Evolutionary conservation across 2,797 vertebrate genomes (phyloP), one percentile per base, ranked within the genome.

Genomic region (Halcyon smyrnensis): DNA sequence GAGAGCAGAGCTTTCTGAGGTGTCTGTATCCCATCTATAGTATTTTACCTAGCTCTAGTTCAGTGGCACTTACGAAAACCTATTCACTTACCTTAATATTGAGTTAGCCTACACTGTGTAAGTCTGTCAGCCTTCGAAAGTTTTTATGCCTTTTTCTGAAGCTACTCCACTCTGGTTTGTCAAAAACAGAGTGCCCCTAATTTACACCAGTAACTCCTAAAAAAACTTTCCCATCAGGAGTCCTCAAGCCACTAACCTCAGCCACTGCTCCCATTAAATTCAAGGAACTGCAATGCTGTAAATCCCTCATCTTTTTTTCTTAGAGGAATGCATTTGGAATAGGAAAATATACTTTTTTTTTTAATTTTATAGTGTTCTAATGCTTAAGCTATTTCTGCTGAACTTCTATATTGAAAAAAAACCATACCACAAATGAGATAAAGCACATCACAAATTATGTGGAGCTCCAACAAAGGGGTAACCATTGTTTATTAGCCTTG

Each of bases 1-100:
- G 43, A 45, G 24, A 60, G 18, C 39, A 54, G 64, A 92, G 69
- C 7, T 13, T 85, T 15, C 10, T 3, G 1, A 6, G 0, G 0
- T 1, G 1, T 63, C 11, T 34, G 4, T 34, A 39, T 90, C 57
- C 36, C 71, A 13, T 20, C 17, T 80, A 23, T 48, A 32, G 19
- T 39, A 24, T n/a, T 74, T 11, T 28, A 32, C 14, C 36, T 18
- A 11, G 84, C 36, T 56, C 15, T 39, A 34, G 36, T 46, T 85
- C 67, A 39, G 50, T 30, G 28, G 12, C 56, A 41, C 17, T 65
- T 75, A 3, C 0, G 14, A 84, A 84, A 80, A 39, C 7, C 0
- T 0, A 2, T 76, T 83, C 8, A 32, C 20, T 83, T 85, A 62
- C 14, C 8, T 34, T 59, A 36, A 23, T 51, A 56, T 1, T 67